A percentile compares a stretch with the other conserved stretches of the same genome.
These are phyloP conservation scores for Euglossa dilemma DNA, from an alignment of 1,140 invertebrate species.

Conservation along the genomic window DNA sequence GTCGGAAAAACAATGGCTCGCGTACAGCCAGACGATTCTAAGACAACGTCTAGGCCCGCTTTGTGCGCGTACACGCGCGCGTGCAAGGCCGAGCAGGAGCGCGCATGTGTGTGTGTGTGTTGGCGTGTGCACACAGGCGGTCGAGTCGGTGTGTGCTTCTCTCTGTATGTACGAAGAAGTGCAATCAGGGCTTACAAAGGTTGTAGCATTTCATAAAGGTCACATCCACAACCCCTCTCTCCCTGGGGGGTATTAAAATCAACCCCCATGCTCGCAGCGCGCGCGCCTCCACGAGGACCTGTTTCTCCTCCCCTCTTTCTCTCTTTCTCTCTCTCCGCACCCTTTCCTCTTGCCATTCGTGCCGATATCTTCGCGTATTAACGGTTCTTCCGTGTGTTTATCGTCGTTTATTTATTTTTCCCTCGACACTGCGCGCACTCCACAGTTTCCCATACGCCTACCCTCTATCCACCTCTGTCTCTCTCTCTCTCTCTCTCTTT, in stretches of 20 bases:
- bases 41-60: slow-evolving; percentile 36
- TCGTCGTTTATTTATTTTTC: slow-evolving; percentile 39
- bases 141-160: not conserved
- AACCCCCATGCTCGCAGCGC: slow-evolving; percentile 45
- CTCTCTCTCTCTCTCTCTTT: not conserved
- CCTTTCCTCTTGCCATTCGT: not conserved
- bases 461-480: not conserved
- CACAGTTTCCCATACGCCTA: not conserved
- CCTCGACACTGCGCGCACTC: not conserved
- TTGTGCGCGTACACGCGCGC: slow-evolving; percentile 38
- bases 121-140: too few relatives aligned
- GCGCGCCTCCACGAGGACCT: slow-evolving; percentile 34
- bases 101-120: too few relatives aligned
- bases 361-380: slow-evolving; percentile 41
- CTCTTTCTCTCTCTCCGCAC: not conserved
- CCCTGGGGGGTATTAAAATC: slow-evolving; percentile 74
- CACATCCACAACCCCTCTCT: slow-evolving; percentile 62
- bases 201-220: slow-evolving; percentile 78
- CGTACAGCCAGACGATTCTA: slow-evolving; percentile 41
- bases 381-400: slow-evolving; percentile 31
- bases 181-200: slow-evolving; percentile 74
- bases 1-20: slow-evolving; percentile 54
- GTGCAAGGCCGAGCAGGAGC: too few relatives aligned
- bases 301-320: not conserved
- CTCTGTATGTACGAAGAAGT: slow-evolving; percentile 56